Conservation (phyloP, 2,797 vertebrate species). For the Pelochelys cantorii region DNA sequence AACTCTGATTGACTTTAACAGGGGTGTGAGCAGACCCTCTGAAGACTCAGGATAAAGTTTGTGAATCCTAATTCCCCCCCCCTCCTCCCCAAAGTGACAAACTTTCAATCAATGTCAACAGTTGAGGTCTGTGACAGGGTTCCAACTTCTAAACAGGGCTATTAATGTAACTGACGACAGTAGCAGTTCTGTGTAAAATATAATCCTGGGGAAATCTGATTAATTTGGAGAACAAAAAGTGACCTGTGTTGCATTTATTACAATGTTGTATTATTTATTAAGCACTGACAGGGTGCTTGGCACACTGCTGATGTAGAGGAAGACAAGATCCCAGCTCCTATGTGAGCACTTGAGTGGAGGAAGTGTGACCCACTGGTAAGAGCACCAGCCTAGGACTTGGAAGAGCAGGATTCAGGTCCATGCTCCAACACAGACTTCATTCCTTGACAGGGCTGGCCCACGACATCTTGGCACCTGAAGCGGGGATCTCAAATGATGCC, state of each 20-base stretch:
- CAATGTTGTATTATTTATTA: not conserved
- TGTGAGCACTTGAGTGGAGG: not conserved
- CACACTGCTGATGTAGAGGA: not conserved
- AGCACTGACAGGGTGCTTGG: not conserved
- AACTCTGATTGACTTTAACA: not conserved
- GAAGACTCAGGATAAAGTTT: not conserved
- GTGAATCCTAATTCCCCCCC: not conserved
- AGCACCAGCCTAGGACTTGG: accelerated
- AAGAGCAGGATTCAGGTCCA: not conserved
- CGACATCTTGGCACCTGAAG: too few relatives aligned
- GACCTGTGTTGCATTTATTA: constrained; percentile 31
- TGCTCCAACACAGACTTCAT: not conserved
- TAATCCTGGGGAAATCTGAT: constrained; percentile 40
- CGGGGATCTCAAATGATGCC: too few relatives aligned
- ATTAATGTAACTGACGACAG: not conserved
- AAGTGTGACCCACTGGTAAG: not conserved
- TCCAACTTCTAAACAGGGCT: accelerated
- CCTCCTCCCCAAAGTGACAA: not conserved
- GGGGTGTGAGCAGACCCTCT: not conserved
- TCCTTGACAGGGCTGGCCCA: too few relatives aligned
- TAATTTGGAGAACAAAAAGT: constrained; percentile 33
- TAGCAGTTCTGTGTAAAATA: constrained; percentile 32
- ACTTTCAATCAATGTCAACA: accelerated
- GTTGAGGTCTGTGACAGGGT: not conserved
- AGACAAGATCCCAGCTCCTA: not conserved